Base-by-base conservation (phyloP, 2,888 invertebrate genomes). In the Chloroclysta siterata region DNA sequence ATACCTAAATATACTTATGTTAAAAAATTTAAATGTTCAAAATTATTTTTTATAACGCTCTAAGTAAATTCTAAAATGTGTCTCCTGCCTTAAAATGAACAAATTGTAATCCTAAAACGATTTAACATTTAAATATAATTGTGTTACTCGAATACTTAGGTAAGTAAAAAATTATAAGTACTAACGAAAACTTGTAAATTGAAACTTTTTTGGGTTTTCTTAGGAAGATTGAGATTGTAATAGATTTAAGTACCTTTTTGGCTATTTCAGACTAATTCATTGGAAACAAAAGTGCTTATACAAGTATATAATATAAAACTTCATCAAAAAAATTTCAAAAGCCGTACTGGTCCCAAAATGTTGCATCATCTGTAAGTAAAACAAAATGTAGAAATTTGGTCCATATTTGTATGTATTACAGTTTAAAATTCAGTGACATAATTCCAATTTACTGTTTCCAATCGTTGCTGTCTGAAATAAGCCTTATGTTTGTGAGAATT, bases 111-210 rank as follows among this genome's bases (percentile, higher is more conserved):
- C 44, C 6, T 53, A 33, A 47, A 48, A 51, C 2, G 4, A 56
- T 22, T 2, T 53, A 33, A 15, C 11, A 44, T 51, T 36, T 59
- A 53, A 47, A 29, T 39, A 22, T 42, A 29, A 47, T 47, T 17
- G 44, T 53, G 51, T 39, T 54, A 61, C 60, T 65, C 65, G 65
- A 65, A 65, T 65, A 65, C n/a, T 17, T 46, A 17, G 17, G 2
- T 50, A 17, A 53, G 36, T 53, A 58, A 65, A 44, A 48, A n/a
- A 39, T 28, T 17, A 17, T 57, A 57, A 56, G 41, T 42, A 22
- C 36, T 65, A 51, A 46, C 11, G 11, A 10, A 46, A 10, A 17
- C 11, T 17, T 46, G 46, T 11, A 46, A 46, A 42, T 65, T 56
- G n/a, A 53, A 28, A 59, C 15, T n/a, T 14, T 6, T 11, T 6